A percentile compares a stretch with the other conserved stretches of the same genome.
These are phyloP conservation scores for Theretra japonica DNA, from an alignment of 2,888 invertebrate species.

Conservation along the genomic window DNA sequence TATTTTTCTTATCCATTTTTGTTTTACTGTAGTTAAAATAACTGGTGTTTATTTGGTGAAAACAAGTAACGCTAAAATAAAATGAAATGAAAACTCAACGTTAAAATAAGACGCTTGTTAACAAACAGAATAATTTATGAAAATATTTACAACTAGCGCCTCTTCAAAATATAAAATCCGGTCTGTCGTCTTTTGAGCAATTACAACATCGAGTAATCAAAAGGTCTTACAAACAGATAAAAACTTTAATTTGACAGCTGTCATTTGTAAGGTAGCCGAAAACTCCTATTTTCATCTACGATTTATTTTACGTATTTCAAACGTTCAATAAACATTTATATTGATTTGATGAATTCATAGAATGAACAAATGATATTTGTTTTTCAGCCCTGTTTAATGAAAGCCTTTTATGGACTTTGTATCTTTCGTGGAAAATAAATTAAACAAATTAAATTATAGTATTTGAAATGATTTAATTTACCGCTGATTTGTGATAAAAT, in stretches of 20 bases:
- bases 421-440: background rate
- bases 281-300: background rate
- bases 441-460: background rate
- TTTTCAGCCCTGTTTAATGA: background rate
- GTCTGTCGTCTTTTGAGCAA: background rate
- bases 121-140: background rate
- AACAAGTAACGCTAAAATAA: no score
- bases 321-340: background rate
- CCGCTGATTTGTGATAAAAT: no score
- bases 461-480: no score
- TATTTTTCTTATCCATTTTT: no score
- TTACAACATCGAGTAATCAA: background rate
- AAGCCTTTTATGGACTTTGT: background rate
- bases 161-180: background rate
- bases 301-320: background rate
- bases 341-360: background rate
- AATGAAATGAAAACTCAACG: no score
- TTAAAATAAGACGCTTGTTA: background rate
- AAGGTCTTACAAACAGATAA: background rate
- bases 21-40: no score
- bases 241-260: slow-evolving; percentile 9
- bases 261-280: slow-evolving; percentile 1
- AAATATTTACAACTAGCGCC: background rate
- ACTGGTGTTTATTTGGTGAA: no score
- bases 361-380: background rate